Conservation (phyloP, 2,888 invertebrate genomes). For the Fissipunctia ypsillon region DNA sequence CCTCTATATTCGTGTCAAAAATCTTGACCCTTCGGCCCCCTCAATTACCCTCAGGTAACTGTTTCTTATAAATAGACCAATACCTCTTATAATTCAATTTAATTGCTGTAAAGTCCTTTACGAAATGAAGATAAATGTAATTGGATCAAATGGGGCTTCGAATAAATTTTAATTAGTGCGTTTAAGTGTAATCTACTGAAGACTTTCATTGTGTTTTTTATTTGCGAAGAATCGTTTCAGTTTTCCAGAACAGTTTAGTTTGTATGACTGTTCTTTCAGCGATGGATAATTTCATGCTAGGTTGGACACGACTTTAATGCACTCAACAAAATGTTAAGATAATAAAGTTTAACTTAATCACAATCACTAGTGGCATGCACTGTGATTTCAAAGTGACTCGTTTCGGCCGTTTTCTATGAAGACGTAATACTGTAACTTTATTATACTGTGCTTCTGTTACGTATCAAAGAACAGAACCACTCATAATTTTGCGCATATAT, state of each 20-base stretch:
- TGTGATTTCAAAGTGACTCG: too few relatives aligned
- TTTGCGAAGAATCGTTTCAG: background rate
- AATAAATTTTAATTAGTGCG: slow-evolving; percentile 51
- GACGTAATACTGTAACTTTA: too few relatives aligned
- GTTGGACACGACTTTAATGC: background rate
- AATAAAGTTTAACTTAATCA: too few relatives aligned
- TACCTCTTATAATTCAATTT: slow-evolving; percentile 27
- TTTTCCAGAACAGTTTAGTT: slow-evolving; percentile 25
- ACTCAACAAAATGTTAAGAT: background rate
- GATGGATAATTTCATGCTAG: slow-evolving; percentile 6
- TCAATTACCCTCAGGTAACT: background rate
- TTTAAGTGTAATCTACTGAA: slow-evolving; percentile 40
- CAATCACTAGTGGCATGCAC: too few relatives aligned
- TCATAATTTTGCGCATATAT: background rate
- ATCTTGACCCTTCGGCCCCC: background rate
- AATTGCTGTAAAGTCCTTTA: slow-evolving; percentile 30
- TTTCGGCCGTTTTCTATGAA: too few relatives aligned
- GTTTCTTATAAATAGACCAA: slow-evolving; percentile 9
- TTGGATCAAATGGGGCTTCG: slow-evolving; percentile 32
- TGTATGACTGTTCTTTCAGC: slow-evolving; percentile 11
- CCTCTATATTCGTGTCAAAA: background rate
- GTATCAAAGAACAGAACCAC: background rate
- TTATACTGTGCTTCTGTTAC: too few relatives aligned
- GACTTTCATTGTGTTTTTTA: slow-evolving; percentile 32
- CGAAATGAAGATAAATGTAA: slow-evolving; percentile 49